These are phyloP conservation scores for Crypturellus tataupa DNA, from an alignment of 2,797 vertebrate species.

Conservation along the genomic window DNA sequence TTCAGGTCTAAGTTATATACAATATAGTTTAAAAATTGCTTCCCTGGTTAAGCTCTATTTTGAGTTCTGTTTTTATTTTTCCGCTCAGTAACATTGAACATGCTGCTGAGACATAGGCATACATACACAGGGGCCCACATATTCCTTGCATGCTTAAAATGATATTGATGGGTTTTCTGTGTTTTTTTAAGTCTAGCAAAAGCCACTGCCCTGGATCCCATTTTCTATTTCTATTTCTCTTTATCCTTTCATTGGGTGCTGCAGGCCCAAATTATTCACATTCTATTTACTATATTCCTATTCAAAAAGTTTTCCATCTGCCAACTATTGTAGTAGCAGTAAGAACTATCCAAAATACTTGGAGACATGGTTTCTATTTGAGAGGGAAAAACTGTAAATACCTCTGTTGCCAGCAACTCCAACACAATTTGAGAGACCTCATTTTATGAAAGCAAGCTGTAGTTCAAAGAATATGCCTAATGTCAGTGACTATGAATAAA, in stretches of 20 bases:
- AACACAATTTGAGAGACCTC: neutral
- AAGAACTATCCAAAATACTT: neutral
- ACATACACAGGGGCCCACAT: neutral
- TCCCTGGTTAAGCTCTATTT: neutral
- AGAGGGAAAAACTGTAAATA: neutral
- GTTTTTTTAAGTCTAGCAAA: neutral
- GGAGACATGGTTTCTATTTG: neutral
- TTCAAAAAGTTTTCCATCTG: constrained; percentile 18
- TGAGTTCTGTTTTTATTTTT: neutral
- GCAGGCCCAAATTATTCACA: neutral
- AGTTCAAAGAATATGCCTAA: neutral
- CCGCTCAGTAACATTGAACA: rapidly evolving
- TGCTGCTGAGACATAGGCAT: neutral
- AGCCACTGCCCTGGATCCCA: neutral
- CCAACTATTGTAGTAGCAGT: rapidly evolving
- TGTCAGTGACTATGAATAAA: neutral
- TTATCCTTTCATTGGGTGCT: neutral
- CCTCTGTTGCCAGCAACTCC: neutral
- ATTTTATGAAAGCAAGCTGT: neutral
- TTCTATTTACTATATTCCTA: neutral
- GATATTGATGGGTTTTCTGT: neutral
- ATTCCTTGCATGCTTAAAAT: neutral
- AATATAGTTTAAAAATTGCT: neutral
- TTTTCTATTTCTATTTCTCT: neutral
- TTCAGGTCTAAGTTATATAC: neutral